Base-by-base conservation (phyloP, 2,888 invertebrate genomes). In the Acleris sparsana region DNA sequence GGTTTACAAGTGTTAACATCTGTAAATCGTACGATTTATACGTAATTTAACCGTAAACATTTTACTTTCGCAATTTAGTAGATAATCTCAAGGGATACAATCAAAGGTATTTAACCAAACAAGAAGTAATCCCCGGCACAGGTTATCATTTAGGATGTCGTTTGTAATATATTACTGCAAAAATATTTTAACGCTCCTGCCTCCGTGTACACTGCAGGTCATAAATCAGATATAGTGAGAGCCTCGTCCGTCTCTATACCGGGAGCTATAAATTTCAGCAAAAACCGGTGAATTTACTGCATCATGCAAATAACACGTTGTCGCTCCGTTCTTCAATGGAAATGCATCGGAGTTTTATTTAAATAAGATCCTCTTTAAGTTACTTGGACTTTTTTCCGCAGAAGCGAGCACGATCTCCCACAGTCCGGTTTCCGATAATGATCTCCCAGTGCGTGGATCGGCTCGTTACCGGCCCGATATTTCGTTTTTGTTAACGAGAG, bases 211-310 rank as follows among this genome's bases (percentile, higher is more conserved):
- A 69, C 68, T 63, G 68, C 22, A 57, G 53, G 53, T 64, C 59
- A 73, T 76, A 76, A 77, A 75, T 75, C 73, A 71, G 67, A 70
- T 58, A 66, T 62, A 65, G 69, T 68, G 39, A 48, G 53, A 29
- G n/a, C 51, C 43, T 53, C 57, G 57, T 61, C 63, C 20, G 49
- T 33, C 55, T 25, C 51, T 33, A 56, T 55, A 57, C 60, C 48
- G 18, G 56, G 52, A 53, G 67, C 60, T 25, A 71, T 73, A 71
- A 70, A 74, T 71, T 67, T 57, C 53, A 69, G 51, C 56, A 71
- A 73, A 73, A 69, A 67, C 64, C 57, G 65, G 51, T 18, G 67
- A 60, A 69, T 65, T 70, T 67, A 70, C 70, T 65, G 64, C 69
- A 63, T 57, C 67, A 63, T 71, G 70, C 68, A 69, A 71, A 71